Base-by-base conservation (phyloP, 1,140 invertebrate species). In the Coboldia fuscipes region DNA sequence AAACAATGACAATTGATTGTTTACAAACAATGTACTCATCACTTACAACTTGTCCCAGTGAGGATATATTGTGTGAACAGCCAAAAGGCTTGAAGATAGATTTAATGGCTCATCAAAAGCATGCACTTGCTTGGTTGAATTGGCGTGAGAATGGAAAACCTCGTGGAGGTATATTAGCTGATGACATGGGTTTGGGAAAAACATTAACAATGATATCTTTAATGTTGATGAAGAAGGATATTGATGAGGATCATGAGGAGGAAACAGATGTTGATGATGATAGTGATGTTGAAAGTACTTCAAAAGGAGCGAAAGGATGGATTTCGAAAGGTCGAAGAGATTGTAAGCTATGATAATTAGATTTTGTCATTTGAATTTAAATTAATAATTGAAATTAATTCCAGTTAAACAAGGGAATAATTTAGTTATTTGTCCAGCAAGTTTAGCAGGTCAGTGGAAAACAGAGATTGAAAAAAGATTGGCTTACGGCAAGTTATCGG, bases 131-230 rank as follows among this genome's bases (percentile, higher is more conserved):
- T 9, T 97, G 90, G 89, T 57, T 96, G 34, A 38, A 67, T 1
- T 96, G 86, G 85, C 58, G 90, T 30, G 90, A 96, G 57, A 60
- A 60, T 5, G 77, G 90, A 53, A 64, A 65, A 40, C 86, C 88
- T 1, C 47, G 66, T 26, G 88, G 85, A 7, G 88, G 86, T 2
- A 72, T 84, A 24, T 40, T 53, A 30, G 86, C 86, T 33, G 89
- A 94, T 62, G 89, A 94, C 50, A 96, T 96, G 89, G 90, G 90
- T 19, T 56, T 86, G 1, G 80, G 77, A 2, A 94, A 96, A 57
- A 96, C 90, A 0, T 53, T 96, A 4, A 86, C 82, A 0, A 88
- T 92, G 75, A 85, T 97, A 38, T 70, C 86, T 0, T 52, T 92
- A 3, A 63, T 84, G 3, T 45, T 79, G 1, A 58, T 59, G 33